phyloP scores from a whole-genome alignment of 2,888 invertebrate species.

The Axea sp. region DNA sequence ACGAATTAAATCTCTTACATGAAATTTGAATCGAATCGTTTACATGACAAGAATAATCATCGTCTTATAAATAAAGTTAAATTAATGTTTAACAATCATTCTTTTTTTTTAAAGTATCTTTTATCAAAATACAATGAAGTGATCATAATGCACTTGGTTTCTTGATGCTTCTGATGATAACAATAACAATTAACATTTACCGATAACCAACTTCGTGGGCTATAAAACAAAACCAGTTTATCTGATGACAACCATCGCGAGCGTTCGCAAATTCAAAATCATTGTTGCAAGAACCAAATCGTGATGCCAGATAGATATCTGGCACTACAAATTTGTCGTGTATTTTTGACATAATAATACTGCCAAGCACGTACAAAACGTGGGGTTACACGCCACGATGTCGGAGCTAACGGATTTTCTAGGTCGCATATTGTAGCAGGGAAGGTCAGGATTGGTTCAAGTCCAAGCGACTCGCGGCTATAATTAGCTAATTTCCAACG shows the following conservation, averaged over 20 bases:
- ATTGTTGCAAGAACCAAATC: neutral
- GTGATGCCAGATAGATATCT: slow-evolving; percentile 20
- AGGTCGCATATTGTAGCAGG: slow-evolving; percentile 74
- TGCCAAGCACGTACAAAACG: slow-evolving; percentile 9
- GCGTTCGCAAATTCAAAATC: neutral
- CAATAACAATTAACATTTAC: no score
- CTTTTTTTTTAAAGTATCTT: no score
- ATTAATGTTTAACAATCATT: no score
- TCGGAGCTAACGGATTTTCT: slow-evolving; percentile 71
- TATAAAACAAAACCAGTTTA: no score
- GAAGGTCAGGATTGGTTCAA: slow-evolving; percentile 78
- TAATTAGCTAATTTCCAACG: slow-evolving; percentile 74
- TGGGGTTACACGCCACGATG: slow-evolving; percentile 9
- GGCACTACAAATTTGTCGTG: slow-evolving; percentile 12
- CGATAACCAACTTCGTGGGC: no score
- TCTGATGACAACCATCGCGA: slow-evolving; percentile 1
- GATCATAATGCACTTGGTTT: no score
- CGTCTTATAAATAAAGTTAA: no score
- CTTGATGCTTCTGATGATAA: no score
- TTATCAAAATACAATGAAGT: no score
- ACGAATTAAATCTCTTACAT: no score
- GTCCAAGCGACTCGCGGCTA: slow-evolving; percentile 75
- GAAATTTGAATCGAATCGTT: no score
- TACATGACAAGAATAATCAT: no score
- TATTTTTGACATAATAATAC: slow-evolving; percentile 31